Evolutionary conservation across 2,797 vertebrate species (phyloP).

Genomic region (Darevskia mixta): DNA sequence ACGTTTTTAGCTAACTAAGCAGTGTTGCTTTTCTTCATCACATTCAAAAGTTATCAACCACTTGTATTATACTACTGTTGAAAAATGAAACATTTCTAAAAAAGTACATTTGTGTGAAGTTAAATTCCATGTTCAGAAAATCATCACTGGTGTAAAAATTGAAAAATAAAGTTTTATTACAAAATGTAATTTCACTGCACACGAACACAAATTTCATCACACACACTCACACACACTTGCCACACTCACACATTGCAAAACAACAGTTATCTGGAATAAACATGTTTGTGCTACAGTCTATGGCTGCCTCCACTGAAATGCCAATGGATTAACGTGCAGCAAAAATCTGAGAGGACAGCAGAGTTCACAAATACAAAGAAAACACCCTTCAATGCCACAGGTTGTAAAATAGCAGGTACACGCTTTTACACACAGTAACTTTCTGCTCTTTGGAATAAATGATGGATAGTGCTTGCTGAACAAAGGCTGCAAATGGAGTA

Average conservation of each 20-base stretch:
- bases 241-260: not conserved
- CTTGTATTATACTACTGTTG: not conserved
- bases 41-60: not conserved
- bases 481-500: constrained; percentile 68
- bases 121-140: not conserved
- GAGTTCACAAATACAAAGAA: not conserved
- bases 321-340: not conserved
- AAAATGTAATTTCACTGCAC: not conserved
- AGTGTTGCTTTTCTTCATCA: not conserved
- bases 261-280: not conserved
- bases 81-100: not conserved
- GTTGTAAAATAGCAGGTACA: not conserved
- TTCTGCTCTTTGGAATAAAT: constrained; percentile 34
- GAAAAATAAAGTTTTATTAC: not conserved
- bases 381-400: not conserved
- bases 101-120: not conserved
- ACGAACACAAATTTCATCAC: not conserved
- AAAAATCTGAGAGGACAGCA: not conserved
- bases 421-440: not conserved
- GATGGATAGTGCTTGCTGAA: constrained; percentile 48
- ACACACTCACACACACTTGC: not conserved
- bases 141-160: not conserved
- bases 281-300: not conserved
- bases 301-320: not conserved
- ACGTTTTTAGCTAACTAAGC: not conserved